Percentiles rank a stretch among this genome's conserved stretches.
Conservation (phyloP, 1,140 invertebrate species). For the Drosophila serrata region DNA sequence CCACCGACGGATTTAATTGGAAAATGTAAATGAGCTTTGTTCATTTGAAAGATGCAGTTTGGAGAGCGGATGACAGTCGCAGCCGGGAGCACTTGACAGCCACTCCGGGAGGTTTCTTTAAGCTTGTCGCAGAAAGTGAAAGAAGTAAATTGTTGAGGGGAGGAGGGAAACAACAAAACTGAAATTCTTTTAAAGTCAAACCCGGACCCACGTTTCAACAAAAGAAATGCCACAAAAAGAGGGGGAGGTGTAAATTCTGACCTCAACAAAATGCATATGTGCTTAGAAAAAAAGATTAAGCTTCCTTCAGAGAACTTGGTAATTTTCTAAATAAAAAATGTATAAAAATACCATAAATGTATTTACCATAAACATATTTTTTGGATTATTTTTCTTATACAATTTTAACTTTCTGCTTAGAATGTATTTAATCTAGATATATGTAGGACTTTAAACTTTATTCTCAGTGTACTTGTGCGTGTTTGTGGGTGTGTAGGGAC, state of each 20-base stretch:
- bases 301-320: not conserved
- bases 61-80: conserved; percentile 46
- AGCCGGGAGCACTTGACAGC: conserved; percentile 64
- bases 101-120: conserved; percentile 73
- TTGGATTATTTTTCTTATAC: too few species aligned
- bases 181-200: conserved; percentile 71
- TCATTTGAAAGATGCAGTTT: conserved; percentile 82
- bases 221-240: conserved; percentile 64
- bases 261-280: conserved; percentile 47
- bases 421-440: not conserved
- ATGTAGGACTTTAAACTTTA: not conserved
- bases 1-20: conserved; percentile 79
- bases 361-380: too few species aligned
- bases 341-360: too few species aligned
- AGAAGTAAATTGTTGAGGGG: conserved; percentile 21
- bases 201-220: conserved; percentile 40
- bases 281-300: not conserved
- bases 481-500: conserved; percentile 34
- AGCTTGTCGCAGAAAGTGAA: conserved; percentile 42
- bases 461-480: conserved; percentile 18
- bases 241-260: conserved; percentile 47
- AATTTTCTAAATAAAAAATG: not conserved
- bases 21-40: conserved; percentile 84
- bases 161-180: conserved; percentile 32
- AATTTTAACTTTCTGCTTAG: too few species aligned